Evolutionary conservation across 2,888 invertebrate species (phyloP).

Genomic region (Athripsodes cinereus): DNA sequence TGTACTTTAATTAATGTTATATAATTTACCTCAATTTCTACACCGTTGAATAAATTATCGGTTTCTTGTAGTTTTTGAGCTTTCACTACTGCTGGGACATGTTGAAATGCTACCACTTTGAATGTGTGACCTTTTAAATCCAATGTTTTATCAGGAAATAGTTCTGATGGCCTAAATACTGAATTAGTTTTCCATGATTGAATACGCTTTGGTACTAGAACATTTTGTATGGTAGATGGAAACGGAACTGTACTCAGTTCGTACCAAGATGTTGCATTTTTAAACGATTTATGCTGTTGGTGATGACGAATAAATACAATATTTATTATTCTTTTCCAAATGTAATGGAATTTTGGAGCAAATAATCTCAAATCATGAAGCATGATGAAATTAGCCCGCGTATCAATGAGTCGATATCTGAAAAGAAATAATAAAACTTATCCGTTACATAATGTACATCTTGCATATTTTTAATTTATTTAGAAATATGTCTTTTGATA

Average conservation of each 20-base stretch:
- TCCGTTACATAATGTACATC: too few relatives aligned
- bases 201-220: slow-evolving; percentile 56
- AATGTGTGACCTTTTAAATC: slow-evolving; percentile 53
- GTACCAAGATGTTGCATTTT: slow-evolving; percentile 51
- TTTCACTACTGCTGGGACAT: slow-evolving; percentile 58
- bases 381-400: slow-evolving; percentile 64
- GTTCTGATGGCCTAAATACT: slow-evolving; percentile 47
- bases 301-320: slow-evolving; percentile 64
- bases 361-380: slow-evolving; percentile 65
- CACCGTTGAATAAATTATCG: slow-evolving; percentile 48
- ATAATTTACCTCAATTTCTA: slow-evolving; percentile 61
- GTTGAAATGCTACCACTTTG: slow-evolving; percentile 60
- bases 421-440: too few relatives aligned
- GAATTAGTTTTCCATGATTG: slow-evolving; percentile 62
- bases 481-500: too few relatives aligned
- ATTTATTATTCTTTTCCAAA: slow-evolving; percentile 74
- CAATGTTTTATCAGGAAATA: slow-evolving; percentile 55
- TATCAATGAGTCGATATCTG: slow-evolving; percentile 64
- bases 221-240: slow-evolving; percentile 53
- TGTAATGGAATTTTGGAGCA: slow-evolving; percentile 55
- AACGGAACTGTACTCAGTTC: slow-evolving; percentile 69
- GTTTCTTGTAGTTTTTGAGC: slow-evolving; percentile 38
- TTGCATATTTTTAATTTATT: too few relatives aligned
- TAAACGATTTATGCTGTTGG: slow-evolving; percentile 23
- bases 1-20: too few relatives aligned